Evolutionary conservation across 2,113 vertebrate genomes (phyloP), one percentile per base, ranked within the genome.

Genomic region (Ibidorhyncha struthersii): DNA sequence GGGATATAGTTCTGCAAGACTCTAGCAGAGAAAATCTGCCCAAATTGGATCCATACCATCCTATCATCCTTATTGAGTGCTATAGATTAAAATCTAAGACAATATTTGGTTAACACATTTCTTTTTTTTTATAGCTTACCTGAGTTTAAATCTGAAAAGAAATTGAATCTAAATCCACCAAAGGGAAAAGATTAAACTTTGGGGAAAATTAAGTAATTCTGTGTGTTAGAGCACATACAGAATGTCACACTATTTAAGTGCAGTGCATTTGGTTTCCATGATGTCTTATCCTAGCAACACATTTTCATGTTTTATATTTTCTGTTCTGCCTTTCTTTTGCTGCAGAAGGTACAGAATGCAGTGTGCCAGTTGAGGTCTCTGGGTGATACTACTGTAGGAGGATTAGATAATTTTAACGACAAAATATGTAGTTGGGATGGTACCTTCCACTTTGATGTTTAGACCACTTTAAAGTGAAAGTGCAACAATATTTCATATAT

Each of bases 261-360:
- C 56, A 45, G 43, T 79, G 86, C 83, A 10, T 92, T 96, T 90
- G 70, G 89, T 96, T 97, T 92, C 91, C 74, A 36, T 80, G 86
- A 81, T 47, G n/a, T 86, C 34, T 93, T 92, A 70, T 55, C 88
- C 79, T 94, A 95, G 90, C 94, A 95, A 90, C 79, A 58, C 59
- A 20, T 83, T 88, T 77, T 69, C 45, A 34, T 73, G 82, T 86
- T 86, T 92, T 41, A 90, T 95, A 22, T 70, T 96, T 95, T 93
- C 45, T 0, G 0, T 92, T 95, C 82, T 93, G 70, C 66, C 49
- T 93, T 32, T 49, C 9, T 80, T 87, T 92, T 93, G 50, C 90
- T 90, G 63, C 83, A 90, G 95, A 94, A 87, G 90, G 70, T 82
- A 30, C 49, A 88, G 90, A 95, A 90, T 55, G 41, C 25, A 84